Evolutionary conservation across 2,113 vertebrate genomes (phyloP), one percentile per base, ranked within the genome.

Genomic region (Rhinopomastus cyanomelas): DNA sequence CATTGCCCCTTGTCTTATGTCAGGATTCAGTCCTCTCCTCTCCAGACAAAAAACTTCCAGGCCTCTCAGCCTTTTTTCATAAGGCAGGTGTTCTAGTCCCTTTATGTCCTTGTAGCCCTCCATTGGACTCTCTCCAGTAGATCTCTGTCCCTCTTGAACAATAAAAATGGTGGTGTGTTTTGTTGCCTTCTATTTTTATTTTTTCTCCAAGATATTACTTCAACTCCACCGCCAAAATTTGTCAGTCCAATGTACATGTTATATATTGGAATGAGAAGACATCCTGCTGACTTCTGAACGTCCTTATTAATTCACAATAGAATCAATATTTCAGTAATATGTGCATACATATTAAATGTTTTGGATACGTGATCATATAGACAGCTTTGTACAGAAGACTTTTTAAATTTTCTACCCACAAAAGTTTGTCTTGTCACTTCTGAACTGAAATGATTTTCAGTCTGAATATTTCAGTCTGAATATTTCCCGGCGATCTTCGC

Each of bases 301-400:
- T 5, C 17, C 56, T 55, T 13, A 81, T 1, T 74, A 27, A 53
- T 26, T 18, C 13, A 13, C 26, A 26, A 6, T 5, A 55, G 16
- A 6, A 27, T 3, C 1, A 2, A 51, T 30, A n/a, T 1, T 15
- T 32, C 16, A 61, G 16, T n/a, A 61, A 25, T 6, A 2, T 3
- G 16, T 11, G 4, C 8, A 55, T 36, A 25, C 26, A 18, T 12
- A 39, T 21, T 32, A 60, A 56, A 27, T 64, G 4, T 65, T 61
- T 32, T 71, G 65, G 30, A 52, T 7, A 6, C 1, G 1, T 26
- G 15, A 37, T 20, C 20, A 71, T 3, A 8, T 7, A n/a, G 26
- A 29, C 12, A 42, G 11, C 30, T 3, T 61, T 16, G 29, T 12
- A 32, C 4, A 62, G 12, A 1, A 73, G 22, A 25, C 59, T 59